Evolutionary conservation across 2,888 invertebrate genomes (phyloP).

Genomic region (Baronia brevicornis): DNA sequence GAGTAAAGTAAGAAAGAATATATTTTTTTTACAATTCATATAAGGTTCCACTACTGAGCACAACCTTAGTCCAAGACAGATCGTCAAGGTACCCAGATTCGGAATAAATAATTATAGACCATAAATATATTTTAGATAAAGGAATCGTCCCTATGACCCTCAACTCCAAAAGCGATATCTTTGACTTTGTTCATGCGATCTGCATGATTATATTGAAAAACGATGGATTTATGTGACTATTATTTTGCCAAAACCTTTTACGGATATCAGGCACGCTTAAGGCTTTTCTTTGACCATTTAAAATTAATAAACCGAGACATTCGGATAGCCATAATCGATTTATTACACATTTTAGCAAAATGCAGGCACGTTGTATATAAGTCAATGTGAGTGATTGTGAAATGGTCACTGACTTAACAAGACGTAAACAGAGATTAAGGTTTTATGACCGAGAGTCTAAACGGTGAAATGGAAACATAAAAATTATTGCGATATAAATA

Average conservation of each 20-base stretch:
- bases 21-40: too few relatives aligned
- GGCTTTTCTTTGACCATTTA: constrained; percentile 24
- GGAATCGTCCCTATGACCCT: too few relatives aligned
- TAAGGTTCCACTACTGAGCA: too few relatives aligned
- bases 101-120: too few relatives aligned
- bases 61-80: too few relatives aligned
- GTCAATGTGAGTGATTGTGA: constrained; percentile 52
- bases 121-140: too few relatives aligned
- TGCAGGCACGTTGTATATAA: constrained; percentile 37
- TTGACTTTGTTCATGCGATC: too few relatives aligned
- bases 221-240: constrained; percentile 3
- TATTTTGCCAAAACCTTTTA: constrained; percentile 1
- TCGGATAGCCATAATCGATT: constrained; percentile 49
- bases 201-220: too few relatives aligned
- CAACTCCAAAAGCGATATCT: too few relatives aligned
- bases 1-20: too few relatives aligned
- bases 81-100: too few relatives aligned
- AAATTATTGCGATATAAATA: constrained; percentile 9
- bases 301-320: constrained; percentile 39
- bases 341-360: constrained; percentile 29
- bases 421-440: constrained; percentile 50
- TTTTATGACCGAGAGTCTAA: constrained; percentile 28
- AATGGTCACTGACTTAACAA: constrained; percentile 62
- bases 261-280: constrained; percentile 6
- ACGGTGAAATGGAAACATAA: constrained; percentile 12